These are phyloP conservation scores for Synaphobranchus kaupii DNA, from an alignment of 2,797 vertebrate species.

Conservation along the genomic window DNA sequence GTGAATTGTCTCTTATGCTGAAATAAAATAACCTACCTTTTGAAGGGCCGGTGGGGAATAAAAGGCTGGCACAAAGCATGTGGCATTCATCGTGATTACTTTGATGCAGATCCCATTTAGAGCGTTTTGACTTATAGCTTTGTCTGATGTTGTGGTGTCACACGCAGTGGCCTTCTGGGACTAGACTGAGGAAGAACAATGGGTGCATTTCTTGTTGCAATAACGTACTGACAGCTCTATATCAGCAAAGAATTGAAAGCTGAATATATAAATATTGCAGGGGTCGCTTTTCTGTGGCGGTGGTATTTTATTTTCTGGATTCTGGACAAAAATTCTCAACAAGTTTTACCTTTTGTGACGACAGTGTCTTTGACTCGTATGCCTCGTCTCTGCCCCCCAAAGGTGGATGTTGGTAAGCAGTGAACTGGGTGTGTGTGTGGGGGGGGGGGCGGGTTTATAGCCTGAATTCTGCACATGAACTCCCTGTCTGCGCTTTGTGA, in stretches of 20 bases:
- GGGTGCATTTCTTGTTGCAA: neutral
- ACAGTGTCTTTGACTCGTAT: neutral
- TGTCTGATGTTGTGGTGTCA: constrained; percentile 7
- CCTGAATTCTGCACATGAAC: constrained; percentile 2
- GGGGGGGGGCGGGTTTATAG: neutral
- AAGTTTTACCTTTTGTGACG: neutral
- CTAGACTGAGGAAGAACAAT: neutral
- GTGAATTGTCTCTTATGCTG: neutral
- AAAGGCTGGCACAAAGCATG: neutral
- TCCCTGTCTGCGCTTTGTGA: constrained; percentile 1
- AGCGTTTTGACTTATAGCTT: neutral
- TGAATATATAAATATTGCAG: neutral
- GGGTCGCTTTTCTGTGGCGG: neutral
- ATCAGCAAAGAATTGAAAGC: neutral
- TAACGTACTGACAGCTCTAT: neutral
- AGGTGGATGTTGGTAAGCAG: neutral
- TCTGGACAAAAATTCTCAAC: neutral
- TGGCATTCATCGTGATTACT: neutral
- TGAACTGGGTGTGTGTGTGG: neutral
- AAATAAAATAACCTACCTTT: neutral
- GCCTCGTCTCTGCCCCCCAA: neutral
- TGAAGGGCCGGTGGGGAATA: neutral
- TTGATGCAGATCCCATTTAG: neutral
- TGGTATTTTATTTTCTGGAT: neutral
- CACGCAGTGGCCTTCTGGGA: neutral